Evolutionary conservation across 2,888 invertebrate species (phyloP), one percentile per base, ranked within the genome.

Genomic region (Drosophila leonis): DNA sequence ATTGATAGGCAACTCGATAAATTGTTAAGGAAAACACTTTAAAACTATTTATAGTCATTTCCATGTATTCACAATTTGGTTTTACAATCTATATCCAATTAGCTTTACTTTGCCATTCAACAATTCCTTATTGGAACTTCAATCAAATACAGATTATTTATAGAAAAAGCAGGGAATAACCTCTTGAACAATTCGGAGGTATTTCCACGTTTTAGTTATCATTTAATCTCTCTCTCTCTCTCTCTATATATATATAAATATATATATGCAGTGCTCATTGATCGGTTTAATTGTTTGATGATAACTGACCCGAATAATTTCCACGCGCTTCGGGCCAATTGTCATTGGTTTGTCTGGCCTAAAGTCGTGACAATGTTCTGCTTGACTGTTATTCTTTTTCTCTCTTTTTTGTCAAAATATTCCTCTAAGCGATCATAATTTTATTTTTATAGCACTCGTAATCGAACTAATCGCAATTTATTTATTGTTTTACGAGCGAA

Each of bases 271-370:
- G 27, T 70, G 71, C 35, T 48, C 77, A 65, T 52, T 78, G 75
- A 77, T 31, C 61, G 65, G 55, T 54, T 59, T 71, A 75, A 75
- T 77, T 74, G 61, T 48, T 51, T 46, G 63, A 49, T 74, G 63
- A 76, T 61, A 70, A 74, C 49, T 77, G 77, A 77, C 77, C 77
- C 77, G 62, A 39, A 74, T 74, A 57, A 64, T 44, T 24, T 41
- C 39, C 18, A n/a, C 33, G 46, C 24, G 27, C 35, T 3, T 5
- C 10, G 44, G n/a, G 18, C n/a, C 37, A 18, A 29, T 15, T 46
- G 46, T 9, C 27, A 46, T n/a, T 48, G 10, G 13, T 8, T 44
- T 6, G 33, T 20, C 46, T 29, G 24, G 42, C 37, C 46, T 24
- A 52, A 52, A 51, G 29, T 48, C 56, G 56, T 49, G 54, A 59